A percentile compares a stretch with the other conserved stretches of the same genome.
Conservation (phyloP, 2,888 invertebrate genomes). For the Eupithecia exiguata region DNA sequence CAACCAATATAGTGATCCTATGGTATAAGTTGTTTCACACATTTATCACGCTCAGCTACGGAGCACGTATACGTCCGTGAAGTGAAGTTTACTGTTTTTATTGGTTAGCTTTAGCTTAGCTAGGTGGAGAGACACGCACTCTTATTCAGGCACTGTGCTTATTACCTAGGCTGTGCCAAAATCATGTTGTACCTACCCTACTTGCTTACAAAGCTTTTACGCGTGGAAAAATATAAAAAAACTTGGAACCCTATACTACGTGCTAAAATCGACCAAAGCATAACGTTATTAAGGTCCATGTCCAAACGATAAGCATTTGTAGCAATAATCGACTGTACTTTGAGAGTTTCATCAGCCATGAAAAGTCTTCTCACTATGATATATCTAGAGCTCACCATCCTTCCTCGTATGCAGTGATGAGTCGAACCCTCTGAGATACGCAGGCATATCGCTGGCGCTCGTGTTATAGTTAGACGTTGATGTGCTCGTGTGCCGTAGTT, state of each 20-base stretch:
- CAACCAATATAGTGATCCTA: background rate
- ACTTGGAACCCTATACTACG: background rate
- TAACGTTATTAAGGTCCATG: background rate
- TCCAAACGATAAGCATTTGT: background rate
- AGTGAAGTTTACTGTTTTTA: background rate
- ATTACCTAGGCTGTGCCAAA: too few species aligned
- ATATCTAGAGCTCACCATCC: constrained; percentile 65
- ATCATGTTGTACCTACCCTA: background rate
- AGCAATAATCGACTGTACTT: background rate
- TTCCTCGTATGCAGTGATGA: constrained; percentile 81
- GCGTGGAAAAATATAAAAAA: background rate
- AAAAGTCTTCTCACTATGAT: background rate
- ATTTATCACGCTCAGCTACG: background rate
- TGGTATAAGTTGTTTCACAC: background rate
- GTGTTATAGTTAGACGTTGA: constrained; percentile 94
- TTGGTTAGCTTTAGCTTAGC: background rate
- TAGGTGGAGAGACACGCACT: background rate
- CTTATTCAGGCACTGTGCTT: background rate
- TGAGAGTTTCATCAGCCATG: background rate
- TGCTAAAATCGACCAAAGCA: background rate
- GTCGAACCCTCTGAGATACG: constrained; percentile 87
- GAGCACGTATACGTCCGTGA: background rate
- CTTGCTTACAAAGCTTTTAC: background rate
- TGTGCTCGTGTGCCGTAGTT: constrained; percentile 91
- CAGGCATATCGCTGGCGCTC: constrained; percentile 90